These are phyloP conservation scores for Liparis tanakae DNA, from an alignment of 2,797 vertebrate genomes.

Conservation along the genomic window DNA sequence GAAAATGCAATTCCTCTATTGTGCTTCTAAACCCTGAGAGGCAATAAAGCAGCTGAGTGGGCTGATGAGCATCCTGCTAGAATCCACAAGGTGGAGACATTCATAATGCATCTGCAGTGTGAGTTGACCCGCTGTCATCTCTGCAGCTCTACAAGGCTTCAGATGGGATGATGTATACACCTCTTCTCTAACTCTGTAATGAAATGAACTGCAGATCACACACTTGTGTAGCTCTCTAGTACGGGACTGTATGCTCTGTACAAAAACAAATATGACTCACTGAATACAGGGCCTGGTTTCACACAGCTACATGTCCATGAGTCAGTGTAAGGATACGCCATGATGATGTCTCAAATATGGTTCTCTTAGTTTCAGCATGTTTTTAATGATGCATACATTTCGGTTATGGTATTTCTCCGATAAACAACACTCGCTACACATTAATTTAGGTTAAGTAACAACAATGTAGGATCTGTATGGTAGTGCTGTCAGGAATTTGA, in stretches of 20 bases:
- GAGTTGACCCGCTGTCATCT: neutral
- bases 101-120: constrained; percentile 6
- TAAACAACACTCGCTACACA: neutral
- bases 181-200: neutral
- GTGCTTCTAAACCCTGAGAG: neutral
- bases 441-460: neutral
- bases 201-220: neutral
- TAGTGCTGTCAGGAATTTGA: neutral
- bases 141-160: neutral
- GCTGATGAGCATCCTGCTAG: neutral
- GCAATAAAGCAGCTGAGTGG: neutral
- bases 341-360: neutral
- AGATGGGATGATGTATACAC: neutral
- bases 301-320: neutral
- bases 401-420: neutral
- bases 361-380: neutral
- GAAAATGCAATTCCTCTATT: neutral
- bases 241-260: neutral
- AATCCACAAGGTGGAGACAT: constrained; percentile 54
- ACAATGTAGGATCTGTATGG: neutral
- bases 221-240: neutral
- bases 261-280: neutral
- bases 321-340: neutral
- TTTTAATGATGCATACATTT: neutral
- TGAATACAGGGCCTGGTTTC: neutral